These are phyloP conservation scores for Corydoras maculifer DNA, from an alignment of 2,113 vertebrate genomes.

Conservation along the genomic window DNA sequence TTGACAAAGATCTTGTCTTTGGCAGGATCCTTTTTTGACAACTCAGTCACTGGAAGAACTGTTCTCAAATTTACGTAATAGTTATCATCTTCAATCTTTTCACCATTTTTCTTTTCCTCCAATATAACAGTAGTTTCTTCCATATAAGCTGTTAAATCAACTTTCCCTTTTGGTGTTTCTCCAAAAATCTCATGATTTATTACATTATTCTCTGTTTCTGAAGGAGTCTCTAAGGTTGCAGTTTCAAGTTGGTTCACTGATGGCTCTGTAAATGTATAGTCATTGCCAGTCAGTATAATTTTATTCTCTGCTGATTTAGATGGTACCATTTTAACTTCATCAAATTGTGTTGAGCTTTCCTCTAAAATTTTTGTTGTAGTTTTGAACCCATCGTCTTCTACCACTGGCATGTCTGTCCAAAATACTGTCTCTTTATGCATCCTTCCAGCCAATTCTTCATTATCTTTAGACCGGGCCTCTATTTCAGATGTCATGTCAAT, in stretches of 20 bases:
- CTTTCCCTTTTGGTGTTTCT: slow-evolving; percentile 14
- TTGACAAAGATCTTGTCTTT: slow-evolving; percentile 27
- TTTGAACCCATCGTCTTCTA: slow-evolving; percentile 39
- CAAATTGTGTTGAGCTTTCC: slow-evolving; percentile 31
- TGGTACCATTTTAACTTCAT: slow-evolving; percentile 11
- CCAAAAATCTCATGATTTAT: neutral
- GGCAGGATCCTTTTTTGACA: slow-evolving; percentile 40
- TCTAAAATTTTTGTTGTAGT: slow-evolving; percentile 32
- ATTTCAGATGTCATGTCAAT: slow-evolving; percentile 9
- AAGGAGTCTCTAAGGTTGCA: too few species aligned
- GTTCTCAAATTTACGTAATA: neutral
- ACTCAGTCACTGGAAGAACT: slow-evolving; percentile 26
- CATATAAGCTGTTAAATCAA: neutral
- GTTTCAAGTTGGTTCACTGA: too few species aligned
- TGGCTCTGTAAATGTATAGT: neutral
- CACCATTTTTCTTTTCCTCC: slow-evolving; percentile 22
- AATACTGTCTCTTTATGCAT: neutral
- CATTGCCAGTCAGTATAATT: neutral
- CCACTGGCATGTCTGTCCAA: slow-evolving; percentile 21
- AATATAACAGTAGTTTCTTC: neutral
- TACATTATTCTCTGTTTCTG: neutral
- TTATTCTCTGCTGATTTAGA: slow-evolving; percentile 21
- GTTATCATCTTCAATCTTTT: slow-evolving; percentile 4
- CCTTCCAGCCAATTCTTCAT: slow-evolving; percentile 1
- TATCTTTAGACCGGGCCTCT: slow-evolving; percentile 8